These are phyloP conservation scores for Carassius gibelio DNA, from an alignment of 2,113 vertebrate genomes.

Conservation along the genomic window DNA sequence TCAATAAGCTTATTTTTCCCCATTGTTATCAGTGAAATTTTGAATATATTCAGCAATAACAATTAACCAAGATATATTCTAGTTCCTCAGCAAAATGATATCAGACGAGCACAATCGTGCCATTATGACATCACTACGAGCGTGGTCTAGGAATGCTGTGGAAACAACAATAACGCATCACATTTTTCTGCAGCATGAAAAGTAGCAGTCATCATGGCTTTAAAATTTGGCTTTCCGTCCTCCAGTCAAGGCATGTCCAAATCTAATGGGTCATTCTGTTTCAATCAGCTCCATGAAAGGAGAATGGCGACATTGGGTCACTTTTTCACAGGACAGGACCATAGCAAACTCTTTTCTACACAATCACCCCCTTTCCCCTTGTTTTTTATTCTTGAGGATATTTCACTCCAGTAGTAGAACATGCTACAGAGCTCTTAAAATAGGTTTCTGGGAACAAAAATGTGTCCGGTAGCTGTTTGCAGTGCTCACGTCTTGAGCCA, in stretches of 20 bases:
- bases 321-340: neutral
- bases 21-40: neutral
- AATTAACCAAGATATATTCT: constrained; percentile 3
- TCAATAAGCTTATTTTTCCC: neutral
- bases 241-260: neutral
- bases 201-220: constrained; percentile 33
- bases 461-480: constrained; percentile 49
- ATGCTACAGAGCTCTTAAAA: neutral
- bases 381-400: neutral
- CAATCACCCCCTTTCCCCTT: neutral
- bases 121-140: constrained; percentile 64
- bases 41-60: neutral
- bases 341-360: neutral
- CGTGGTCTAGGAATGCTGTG: constrained; percentile 69
- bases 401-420: neutral
- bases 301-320: neutral
- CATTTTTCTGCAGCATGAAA: constrained; percentile 46
- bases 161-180: constrained; percentile 66
- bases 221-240: constrained; percentile 18
- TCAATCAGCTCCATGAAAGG: neutral
- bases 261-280: constrained; percentile 7
- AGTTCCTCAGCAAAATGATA: neutral
- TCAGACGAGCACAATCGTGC: constrained; percentile 64
- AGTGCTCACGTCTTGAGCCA: constrained; percentile 40
- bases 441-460: constrained; percentile 30